Evolutionary conservation across 2,888 invertebrate genomes (phyloP).

Genomic region (Gibbula magus): DNA sequence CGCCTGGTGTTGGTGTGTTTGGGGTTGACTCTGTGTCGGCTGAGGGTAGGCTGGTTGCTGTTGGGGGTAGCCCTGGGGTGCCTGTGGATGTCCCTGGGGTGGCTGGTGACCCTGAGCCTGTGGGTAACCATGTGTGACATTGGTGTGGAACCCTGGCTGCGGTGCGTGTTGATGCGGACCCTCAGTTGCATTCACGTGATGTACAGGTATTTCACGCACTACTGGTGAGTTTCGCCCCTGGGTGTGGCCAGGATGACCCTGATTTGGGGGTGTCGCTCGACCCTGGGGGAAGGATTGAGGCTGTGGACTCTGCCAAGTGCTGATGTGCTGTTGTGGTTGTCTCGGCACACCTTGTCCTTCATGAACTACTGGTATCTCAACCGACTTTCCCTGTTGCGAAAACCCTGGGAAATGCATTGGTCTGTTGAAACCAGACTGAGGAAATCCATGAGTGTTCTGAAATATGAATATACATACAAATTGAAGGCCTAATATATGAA

Average conservation of each 20-base stretch:
- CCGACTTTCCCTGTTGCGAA: constrained; percentile 18
- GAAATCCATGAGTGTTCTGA: neutral
- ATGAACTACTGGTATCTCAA: constrained; percentile 42
- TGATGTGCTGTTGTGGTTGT: neutral
- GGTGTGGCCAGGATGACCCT: neutral
- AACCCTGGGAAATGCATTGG: neutral
- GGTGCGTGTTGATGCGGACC: neutral
- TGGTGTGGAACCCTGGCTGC: neutral
- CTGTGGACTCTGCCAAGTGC: constrained; percentile 20
- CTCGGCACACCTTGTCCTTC: constrained; percentile 5
- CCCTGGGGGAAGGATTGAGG: constrained; percentile 22
- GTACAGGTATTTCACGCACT: constrained; percentile 62
- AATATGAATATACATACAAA: too few species aligned
- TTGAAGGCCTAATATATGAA: too few species aligned
- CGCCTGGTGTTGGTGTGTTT: neutral
- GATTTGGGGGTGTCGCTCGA: constrained; percentile 3
- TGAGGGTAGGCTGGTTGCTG: constrained; percentile 23
- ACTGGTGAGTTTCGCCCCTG: constrained; percentile 26
- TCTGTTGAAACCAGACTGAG: neutral
- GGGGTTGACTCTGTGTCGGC: constrained; percentile 19
- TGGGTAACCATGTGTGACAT: neutral
- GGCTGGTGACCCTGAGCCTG: neutral
- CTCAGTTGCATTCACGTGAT: constrained; percentile 43
- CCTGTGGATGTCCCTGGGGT: constrained; percentile 7
- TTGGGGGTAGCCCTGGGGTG: constrained; percentile 12